Evolutionary conservation across 2,888 invertebrate genomes (phyloP), one percentile per base, ranked within the genome.

Genomic region (Nymphalis polychloros): DNA sequence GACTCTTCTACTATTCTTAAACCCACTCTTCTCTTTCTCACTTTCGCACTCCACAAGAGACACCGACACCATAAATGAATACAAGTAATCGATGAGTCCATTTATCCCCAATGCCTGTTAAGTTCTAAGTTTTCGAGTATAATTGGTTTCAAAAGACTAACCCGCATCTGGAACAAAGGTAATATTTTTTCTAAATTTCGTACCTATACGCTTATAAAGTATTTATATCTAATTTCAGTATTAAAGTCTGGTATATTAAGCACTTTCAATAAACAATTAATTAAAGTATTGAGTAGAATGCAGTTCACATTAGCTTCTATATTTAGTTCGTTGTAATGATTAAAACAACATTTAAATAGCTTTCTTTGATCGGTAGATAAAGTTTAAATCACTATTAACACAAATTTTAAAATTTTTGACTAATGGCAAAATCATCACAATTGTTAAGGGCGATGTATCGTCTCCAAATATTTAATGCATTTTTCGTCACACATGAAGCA

Each of bases 341-440:
- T 63, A 70, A 64, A 71, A 47, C 59, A 50, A 62, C 68, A 31
- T 68, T 66, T 53, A 68, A 49, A 62, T 61, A 70, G 73, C 69
- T 73, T 70, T 60, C 47, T 60, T 69, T 69, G 52, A 65, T 67
- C 59, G 61, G 71, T 74, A 74, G 73, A 64, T 59, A 68, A 59
- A 83, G 65, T 75, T 78, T 69, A 75, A 75, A 69, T 75, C 71
- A 77, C 73, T 62, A 68, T 67, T 60, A 69, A 61, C 67, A 83
- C 80, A 82, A 79, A 69, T 77, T 76, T 79, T 81, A 69, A 74
- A 83, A 83, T 83, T 88, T 90, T 91, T 86, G 85, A 90, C 90
- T 91, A 88, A 88, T 91, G 92, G 92, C 92, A 92, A 92, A 89
- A 87, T 88, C 88, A 84, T 84, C 87, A 89, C 92, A 92, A 92